These are phyloP conservation scores for Ryuthela nishihirai DNA, from an alignment of 2,888 invertebrate species.

Conservation along the genomic window DNA sequence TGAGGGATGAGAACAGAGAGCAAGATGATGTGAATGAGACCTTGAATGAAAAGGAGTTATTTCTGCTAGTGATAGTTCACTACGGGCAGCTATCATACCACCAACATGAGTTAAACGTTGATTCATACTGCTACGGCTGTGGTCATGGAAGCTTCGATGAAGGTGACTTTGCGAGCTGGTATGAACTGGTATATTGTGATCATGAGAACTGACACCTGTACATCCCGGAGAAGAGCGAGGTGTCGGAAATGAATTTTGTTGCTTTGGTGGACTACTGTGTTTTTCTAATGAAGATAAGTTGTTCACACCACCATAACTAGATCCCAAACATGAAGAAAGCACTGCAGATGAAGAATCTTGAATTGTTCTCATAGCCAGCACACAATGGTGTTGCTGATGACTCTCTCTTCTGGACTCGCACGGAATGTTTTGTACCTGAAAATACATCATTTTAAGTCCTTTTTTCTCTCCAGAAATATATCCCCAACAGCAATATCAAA, in stretches of 20 bases:
- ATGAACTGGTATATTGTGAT: slow-evolving; percentile 9
- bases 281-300: slow-evolving; percentile 11
- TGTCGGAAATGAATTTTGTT: slow-evolving; percentile 6
- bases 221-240: slow-evolving; percentile 16
- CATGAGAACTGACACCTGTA: slow-evolving; percentile 15
- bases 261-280: slow-evolving; percentile 7
- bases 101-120: slow-evolving; percentile 36
- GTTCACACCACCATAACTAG: slow-evolving; percentile 10
- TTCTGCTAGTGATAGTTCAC: slow-evolving; percentile 36
- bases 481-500: too few relatives aligned
- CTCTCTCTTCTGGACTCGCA: slow-evolving; percentile 17
- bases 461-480: too few relatives aligned
- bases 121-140: slow-evolving; percentile 13
- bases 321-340: slow-evolving; percentile 13
- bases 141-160: slow-evolving; percentile 34
- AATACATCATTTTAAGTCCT: too few relatives aligned
- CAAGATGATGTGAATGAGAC: slow-evolving; percentile 33
- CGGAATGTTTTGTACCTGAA: slow-evolving; percentile 20
- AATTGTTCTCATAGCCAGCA: slow-evolving; percentile 22
- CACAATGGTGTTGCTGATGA: slow-evolving; percentile 21
- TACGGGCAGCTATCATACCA: slow-evolving; percentile 34
- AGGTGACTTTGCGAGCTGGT: slow-evolving; percentile 23
- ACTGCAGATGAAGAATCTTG: slow-evolving; percentile 18
- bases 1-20: slow-evolving; percentile 9
- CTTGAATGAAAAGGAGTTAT: slow-evolving; percentile 27